These are phyloP conservation scores for Tetrax tetrax DNA, from an alignment of 2,113 vertebrate species.

Conservation along the genomic window DNA sequence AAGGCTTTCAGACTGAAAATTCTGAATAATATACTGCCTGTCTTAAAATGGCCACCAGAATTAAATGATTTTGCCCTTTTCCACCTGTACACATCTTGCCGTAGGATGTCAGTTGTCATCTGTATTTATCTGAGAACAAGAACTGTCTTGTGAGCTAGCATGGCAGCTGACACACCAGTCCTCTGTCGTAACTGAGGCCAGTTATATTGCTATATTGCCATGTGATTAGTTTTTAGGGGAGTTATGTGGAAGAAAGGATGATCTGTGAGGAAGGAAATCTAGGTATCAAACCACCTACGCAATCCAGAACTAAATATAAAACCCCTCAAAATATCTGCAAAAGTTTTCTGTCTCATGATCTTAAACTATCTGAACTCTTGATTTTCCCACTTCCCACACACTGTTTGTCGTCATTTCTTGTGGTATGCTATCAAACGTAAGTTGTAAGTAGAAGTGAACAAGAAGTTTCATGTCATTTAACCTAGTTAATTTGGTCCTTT, in stretches of 20 bases:
- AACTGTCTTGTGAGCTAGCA: neutral
- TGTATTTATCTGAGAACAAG: neutral
- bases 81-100: neutral
- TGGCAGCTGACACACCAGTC: neutral
- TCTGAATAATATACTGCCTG: neutral
- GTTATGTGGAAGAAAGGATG: neutral
- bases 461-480: constrained; percentile 18
- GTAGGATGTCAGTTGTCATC: neutral
- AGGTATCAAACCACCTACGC: neutral
- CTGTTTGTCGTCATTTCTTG: neutral
- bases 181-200: neutral
- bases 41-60: neutral
- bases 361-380: constrained; percentile 1
- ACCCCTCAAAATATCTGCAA: neutral
- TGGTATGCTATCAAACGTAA: neutral
- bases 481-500: constrained; percentile 17
- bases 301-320: constrained; percentile 23
- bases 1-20: neutral
- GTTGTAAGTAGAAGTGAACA: neutral
- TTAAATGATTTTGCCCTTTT: neutral
- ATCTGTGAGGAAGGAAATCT: neutral
- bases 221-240: neutral
- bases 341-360: neutral
- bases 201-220: neutral
- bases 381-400: neutral